Base-by-base conservation (phyloP, 2,113 vertebrate genomes). In the Centropus unirufus region DNA sequence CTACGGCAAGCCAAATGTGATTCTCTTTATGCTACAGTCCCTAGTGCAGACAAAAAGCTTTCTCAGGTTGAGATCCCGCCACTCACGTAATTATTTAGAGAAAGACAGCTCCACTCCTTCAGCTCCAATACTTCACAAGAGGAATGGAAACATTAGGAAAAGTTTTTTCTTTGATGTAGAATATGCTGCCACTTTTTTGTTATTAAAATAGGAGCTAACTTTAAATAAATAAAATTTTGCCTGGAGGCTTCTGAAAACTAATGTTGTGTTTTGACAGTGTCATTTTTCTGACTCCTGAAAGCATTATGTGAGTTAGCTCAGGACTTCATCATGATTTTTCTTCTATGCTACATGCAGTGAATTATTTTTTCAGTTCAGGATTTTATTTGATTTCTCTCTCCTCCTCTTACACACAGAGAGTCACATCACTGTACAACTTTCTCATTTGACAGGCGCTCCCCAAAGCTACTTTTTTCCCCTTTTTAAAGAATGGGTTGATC, bases 221-320 rank as follows among this genome's bases (percentile, higher is more conserved):
- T 97, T 98, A 98, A 98, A 98, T 97, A 98, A 98, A 98, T 98
- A 98, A 97, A 97, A 98, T 97, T 95, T 97, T 92, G 97, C 97
- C 97, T 94, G 83, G 82, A 97, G 98, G 92, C 97, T 97, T 98
- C 94, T 97, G 97, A 97, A 97, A 98, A 97, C 92, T 94, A 97
- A 97, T 97, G 96, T 92, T 97, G 86, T 97, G 81, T 98, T 98
- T 97, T 97, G 97, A 97, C 97, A 97, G 91, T 96, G 96, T 95
- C 94, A 94, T 97, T 95, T 95, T 92, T 96, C 97, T 93, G 92
- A 93, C 95, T 96, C 95, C 91, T 95, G 96, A 96, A 97, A 97
- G 95, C 96, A 95, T 96, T 93, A 67, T 83, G 95, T 94, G 93
- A 96, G 80, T 95, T 96, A 97, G 90, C 93, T 84, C 89, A 95